Conservation (phyloP, 37 sponge, comb jelly and placozoan species). For the Mnemiopsis leidyi region DNA sequence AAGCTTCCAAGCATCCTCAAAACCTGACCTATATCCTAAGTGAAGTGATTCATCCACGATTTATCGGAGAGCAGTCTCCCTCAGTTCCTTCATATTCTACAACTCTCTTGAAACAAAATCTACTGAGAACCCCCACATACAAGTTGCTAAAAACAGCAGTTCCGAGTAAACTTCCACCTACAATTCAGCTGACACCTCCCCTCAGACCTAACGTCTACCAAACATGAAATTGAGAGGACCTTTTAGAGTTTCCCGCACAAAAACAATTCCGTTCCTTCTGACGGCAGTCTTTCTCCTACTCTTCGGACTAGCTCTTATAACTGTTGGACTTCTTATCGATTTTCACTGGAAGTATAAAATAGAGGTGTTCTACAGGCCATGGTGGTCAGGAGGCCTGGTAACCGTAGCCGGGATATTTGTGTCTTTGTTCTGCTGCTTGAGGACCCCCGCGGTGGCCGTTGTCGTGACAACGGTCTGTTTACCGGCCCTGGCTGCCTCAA, state of each 20-base stretch:
- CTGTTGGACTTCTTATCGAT: slow-evolving; percentile 35
- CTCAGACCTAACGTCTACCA: not conserved
- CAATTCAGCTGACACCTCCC: not conserved
- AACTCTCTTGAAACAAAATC: too few species aligned
- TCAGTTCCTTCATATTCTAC: too few species aligned
- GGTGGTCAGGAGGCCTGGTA: slow-evolving; percentile 32
- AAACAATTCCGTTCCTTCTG: slow-evolving; percentile 20
- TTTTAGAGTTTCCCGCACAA: not conserved
- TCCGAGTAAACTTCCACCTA: too few species aligned
- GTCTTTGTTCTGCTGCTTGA: not conserved
- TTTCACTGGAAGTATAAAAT: not conserved
- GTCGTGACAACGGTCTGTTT: not conserved
- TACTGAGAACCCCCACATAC: too few species aligned
- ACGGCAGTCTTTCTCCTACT: not conserved
- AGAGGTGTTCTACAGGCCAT: slow-evolving; percentile 51
- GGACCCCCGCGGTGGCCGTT: slow-evolving; percentile 30
- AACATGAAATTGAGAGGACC: not conserved
- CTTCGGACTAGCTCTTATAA: not conserved
- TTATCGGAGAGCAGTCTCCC: too few species aligned
- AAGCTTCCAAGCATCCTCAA: too few species aligned
- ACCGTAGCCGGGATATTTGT: not conserved
- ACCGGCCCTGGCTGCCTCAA: slow-evolving; percentile 20
- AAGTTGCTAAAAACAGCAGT: too few species aligned
- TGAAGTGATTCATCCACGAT: too few species aligned
- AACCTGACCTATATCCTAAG: not conserved